phyloP scores from a whole-genome alignment of 2,113 vertebrate species.

The Anhinga rufa region DNA sequence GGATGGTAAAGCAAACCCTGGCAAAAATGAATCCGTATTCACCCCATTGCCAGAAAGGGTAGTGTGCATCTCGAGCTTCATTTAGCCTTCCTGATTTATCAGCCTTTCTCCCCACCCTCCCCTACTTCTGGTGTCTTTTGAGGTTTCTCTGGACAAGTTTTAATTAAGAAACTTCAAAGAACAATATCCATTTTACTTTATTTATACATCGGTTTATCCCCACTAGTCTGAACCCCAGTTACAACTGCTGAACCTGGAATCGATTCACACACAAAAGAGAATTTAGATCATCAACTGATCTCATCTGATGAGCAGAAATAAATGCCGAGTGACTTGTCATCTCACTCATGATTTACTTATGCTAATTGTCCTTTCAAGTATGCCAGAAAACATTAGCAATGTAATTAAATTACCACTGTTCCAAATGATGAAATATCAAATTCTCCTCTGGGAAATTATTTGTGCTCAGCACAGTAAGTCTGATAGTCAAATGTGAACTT shows the following conservation, averaged over 20 bases:
- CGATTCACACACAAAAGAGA: neutral
- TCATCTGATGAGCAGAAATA: constrained; percentile 49
- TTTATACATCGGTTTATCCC: neutral
- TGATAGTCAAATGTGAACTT: constrained; percentile 57
- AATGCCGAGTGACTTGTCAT: constrained; percentile 66
- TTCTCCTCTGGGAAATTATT: constrained; percentile 71
- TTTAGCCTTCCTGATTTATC: neutral
- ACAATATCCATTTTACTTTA: neutral
- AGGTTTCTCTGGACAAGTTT: neutral
- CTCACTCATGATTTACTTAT: constrained; percentile 69
- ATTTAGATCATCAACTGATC: neutral
- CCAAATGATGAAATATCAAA: constrained; percentile 63
- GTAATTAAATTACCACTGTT: constrained; percentile 72
- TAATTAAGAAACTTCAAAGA: constrained; percentile 12
- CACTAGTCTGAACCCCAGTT: neutral
- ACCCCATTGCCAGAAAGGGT: neutral
- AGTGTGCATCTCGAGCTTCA: neutral
- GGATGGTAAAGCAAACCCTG: neutral
- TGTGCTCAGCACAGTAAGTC: constrained; percentile 39
- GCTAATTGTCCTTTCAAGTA: constrained; percentile 70
- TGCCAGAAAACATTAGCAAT: constrained; percentile 69
- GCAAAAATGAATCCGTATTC: neutral
- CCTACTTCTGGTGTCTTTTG: neutral
- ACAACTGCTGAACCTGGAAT: neutral
- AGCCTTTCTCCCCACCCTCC: neutral